These are phyloP conservation scores for Colletes gigas DNA, from an alignment of 1,140 invertebrate genomes.

Conservation along the genomic window DNA sequence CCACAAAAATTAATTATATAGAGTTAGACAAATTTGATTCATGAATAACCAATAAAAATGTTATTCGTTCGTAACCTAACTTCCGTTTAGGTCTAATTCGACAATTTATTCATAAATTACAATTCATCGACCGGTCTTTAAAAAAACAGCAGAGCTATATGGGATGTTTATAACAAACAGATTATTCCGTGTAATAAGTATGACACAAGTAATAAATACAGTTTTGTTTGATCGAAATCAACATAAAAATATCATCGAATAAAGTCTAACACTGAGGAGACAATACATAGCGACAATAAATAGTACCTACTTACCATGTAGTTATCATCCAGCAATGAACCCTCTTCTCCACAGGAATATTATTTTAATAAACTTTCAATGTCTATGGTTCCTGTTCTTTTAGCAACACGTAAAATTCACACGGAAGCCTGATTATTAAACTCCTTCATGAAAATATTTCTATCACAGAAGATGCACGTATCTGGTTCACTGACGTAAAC, in stretches of 20 bases:
- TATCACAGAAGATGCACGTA: slow-evolving; percentile 1
- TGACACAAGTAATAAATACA: no score
- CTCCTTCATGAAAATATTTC: not conserved
- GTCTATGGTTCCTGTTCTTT: not conserved
- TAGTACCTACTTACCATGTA: slow-evolving; percentile 40
- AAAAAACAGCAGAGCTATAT: no score
- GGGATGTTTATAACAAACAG: no score
- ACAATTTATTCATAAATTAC: no score
- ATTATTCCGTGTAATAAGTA: no score
- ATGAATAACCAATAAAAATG: no score
- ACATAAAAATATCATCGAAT: not conserved
- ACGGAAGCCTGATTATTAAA: not conserved
- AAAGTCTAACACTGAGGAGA: slow-evolving; percentile 9
- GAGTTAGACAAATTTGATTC: no score
- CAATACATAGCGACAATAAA: slow-evolving; percentile 1
- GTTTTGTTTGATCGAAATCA: no score
- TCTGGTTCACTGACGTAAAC: slow-evolving; percentile 3
- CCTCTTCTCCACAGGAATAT: slow-evolving; percentile 14
- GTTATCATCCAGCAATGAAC: slow-evolving; percentile 19
- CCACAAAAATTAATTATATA: no score
- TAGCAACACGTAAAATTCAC: not conserved
- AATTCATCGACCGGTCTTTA: no score
- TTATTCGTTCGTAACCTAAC: no score
- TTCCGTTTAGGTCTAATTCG: no score
- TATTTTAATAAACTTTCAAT: slow-evolving; percentile 20